Percentiles rank a stretch among this genome's conserved stretches.
Conservation (phyloP, 2,113 vertebrate species). For the Stomatorhinus ivindoensis region DNA sequence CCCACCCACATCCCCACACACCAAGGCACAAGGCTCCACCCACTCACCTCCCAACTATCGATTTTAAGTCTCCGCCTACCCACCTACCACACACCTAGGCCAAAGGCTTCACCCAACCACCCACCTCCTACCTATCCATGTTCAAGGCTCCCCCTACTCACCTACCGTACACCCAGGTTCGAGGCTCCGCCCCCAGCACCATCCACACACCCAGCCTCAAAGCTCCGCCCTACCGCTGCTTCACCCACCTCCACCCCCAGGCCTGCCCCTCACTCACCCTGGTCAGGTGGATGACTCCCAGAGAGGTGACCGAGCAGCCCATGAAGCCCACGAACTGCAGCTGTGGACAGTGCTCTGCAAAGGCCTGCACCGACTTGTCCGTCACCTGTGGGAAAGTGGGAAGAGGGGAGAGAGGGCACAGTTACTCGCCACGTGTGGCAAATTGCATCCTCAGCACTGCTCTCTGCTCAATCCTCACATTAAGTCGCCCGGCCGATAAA, state of each 20-base stretch:
- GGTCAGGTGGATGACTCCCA: slow-evolving; percentile 96
- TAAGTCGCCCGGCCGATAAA: background rate
- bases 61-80: background rate
- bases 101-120: background rate
- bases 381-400: slow-evolving; percentile 70
- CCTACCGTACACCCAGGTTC: background rate
- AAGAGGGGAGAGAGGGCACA: background rate
- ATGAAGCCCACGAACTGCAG: slow-evolving; percentile 96
- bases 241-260: background rate
- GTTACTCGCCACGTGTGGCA: background rate
- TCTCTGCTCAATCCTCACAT: background rate
- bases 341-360: slow-evolving; percentile 90
- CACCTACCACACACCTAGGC: background rate
- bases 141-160: too few relatives aligned
- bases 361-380: slow-evolving; percentile 84
- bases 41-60: background rate
- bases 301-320: slow-evolving; percentile 96
- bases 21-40: background rate
- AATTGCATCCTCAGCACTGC: background rate
- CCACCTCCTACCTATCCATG: background rate
- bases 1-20: background rate
- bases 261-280: slow-evolving; percentile 64
- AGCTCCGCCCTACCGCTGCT: background rate
- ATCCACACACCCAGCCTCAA: background rate
- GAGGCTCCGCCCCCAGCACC: background rate